A percentile compares a stretch with the other conserved stretches of the same genome.
These are phyloP conservation scores for Parapristionchus giblindavisi DNA, from an alignment of 2,888 invertebrate genomes.

Conservation along the genomic window DNA sequence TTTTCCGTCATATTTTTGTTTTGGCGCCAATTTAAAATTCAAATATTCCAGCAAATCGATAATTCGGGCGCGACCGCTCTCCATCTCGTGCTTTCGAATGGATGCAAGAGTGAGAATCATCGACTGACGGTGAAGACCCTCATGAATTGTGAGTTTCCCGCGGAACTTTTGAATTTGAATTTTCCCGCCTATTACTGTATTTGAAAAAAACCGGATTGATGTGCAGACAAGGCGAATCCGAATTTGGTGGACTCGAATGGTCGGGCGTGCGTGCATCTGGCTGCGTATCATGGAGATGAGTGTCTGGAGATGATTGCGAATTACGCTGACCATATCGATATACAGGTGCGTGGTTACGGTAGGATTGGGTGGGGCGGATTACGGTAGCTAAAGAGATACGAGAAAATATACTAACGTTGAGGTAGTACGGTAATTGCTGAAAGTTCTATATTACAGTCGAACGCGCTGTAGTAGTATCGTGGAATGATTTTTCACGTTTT, in stretches of 20 bases:
- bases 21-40: background rate
- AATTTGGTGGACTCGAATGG: slow-evolving; percentile 57
- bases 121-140: slow-evolving; percentile 46
- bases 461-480: too few species aligned
- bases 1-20: background rate
- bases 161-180: background rate
- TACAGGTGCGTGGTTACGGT: slow-evolving; percentile 64
- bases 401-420: too few species aligned
- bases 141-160: slow-evolving; percentile 37
- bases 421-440: too few species aligned
- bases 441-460: too few species aligned
- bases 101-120: slow-evolving; percentile 49
- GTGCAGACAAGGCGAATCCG: slow-evolving; percentile 52
- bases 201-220: background rate
- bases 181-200: background rate
- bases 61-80: slow-evolving; percentile 56
- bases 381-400: background rate
- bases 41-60: slow-evolving; percentile 44
- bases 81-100: slow-evolving; percentile 55
- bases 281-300: slow-evolving; percentile 76
- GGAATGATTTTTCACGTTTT: too few species aligned
- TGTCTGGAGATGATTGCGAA: slow-evolving; percentile 47
- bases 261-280: slow-evolving; percentile 60
- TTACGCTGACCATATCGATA: slow-evolving; percentile 45
- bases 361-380: background rate